Evolutionary conservation across 2,113 vertebrate species (phyloP).

Genomic region (Chloropsis hardwickii): DNA sequence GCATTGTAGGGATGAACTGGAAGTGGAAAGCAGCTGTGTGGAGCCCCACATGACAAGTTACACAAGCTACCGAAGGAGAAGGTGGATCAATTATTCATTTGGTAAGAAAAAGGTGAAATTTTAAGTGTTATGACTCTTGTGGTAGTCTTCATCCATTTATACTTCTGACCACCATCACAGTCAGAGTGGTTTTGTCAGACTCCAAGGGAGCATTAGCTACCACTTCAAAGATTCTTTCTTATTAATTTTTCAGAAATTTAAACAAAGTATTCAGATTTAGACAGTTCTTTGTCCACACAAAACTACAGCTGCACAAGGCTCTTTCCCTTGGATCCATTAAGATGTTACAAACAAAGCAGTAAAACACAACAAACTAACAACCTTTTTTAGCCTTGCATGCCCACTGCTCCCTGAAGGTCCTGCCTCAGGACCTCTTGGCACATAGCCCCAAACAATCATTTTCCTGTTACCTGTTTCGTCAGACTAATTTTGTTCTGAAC

Average conservation of each 20-base stretch:
- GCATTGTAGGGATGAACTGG: rapidly evolving
- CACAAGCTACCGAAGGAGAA: background rate
- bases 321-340: background rate
- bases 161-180: background rate
- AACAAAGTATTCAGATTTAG: background rate
- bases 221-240: background rate
- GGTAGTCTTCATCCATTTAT: background rate
- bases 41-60: background rate
- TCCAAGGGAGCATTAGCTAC: background rate
- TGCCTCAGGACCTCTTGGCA: background rate
- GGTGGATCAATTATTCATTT: background rate
- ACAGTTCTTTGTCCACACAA: background rate
- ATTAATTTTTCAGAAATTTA: background rate
- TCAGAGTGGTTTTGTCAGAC: background rate
- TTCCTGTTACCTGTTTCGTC: rapidly evolving
- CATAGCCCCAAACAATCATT: background rate
- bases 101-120: background rate
- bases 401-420: background rate
- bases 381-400: background rate
- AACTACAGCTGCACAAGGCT: background rate
- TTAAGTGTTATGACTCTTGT: background rate
- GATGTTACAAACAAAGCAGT: background rate
- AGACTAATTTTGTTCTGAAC: background rate
- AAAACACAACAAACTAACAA: background rate
- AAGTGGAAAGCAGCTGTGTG: background rate